These are phyloP conservation scores for Spermophilus dauricus DNA, from an alignment of 2,113 vertebrate species.

Conservation along the genomic window DNA sequence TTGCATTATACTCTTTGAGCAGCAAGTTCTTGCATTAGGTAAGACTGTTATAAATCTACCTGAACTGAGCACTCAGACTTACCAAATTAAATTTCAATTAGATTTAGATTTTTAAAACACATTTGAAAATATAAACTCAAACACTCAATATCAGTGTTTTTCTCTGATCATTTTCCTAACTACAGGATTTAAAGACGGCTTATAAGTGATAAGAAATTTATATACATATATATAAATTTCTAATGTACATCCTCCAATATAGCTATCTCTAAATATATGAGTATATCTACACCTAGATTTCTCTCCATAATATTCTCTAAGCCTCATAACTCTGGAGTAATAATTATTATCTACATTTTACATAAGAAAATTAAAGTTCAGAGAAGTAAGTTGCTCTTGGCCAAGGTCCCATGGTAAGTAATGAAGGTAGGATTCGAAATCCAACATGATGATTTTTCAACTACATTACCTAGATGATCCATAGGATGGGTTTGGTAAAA, in stretches of 20 bases:
- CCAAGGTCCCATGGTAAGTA: not conserved
- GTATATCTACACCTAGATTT: not conserved
- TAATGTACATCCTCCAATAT: not conserved
- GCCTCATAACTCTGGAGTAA: not conserved
- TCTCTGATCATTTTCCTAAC: not conserved
- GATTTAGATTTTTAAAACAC: not conserved
- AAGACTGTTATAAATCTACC: not conserved
- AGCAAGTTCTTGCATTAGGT: not conserved
- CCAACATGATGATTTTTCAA: not conserved
- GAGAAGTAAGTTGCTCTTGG: not conserved
- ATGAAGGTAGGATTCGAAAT: not conserved
- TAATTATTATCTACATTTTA: constrained; percentile 22
- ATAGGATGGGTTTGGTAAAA: not conserved
- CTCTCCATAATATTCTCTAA: not conserved
- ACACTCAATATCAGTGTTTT: not conserved
- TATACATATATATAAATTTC: not conserved
- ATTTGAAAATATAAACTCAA: constrained; percentile 28
- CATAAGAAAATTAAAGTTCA: constrained; percentile 2
- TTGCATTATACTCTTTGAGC: not conserved
- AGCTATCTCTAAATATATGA: not conserved
- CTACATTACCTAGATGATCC: not conserved
- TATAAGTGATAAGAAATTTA: not conserved
- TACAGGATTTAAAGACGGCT: not conserved
- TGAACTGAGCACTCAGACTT: not conserved
- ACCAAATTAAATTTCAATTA: constrained; percentile 12